phyloP scores from a whole-genome alignment of 2,888 invertebrate species.

The Ptycholaimellus sp. region DNA sequence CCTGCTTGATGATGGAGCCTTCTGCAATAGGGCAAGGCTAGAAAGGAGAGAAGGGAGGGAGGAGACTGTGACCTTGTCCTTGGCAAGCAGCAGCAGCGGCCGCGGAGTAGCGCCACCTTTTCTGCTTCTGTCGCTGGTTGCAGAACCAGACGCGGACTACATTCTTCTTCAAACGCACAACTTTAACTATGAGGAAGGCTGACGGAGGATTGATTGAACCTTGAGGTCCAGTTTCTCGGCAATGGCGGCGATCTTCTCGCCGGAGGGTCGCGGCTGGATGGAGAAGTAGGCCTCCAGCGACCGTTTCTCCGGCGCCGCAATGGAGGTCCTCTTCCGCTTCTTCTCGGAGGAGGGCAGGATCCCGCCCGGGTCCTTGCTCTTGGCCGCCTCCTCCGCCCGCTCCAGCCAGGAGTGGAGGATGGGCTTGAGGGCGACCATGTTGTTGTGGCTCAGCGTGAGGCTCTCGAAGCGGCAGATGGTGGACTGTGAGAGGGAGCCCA shows the following conservation, averaged over 20 bases:
- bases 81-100: too few relatives aligned
- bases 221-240: slow-evolving; percentile 92
- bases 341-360: slow-evolving; percentile 47
- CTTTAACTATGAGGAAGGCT: too few relatives aligned
- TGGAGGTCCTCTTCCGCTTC: slow-evolving; percentile 90
- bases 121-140: slow-evolving; percentile 67
- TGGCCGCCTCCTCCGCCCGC: slow-evolving; percentile 43
- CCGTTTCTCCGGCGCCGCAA: slow-evolving; percentile 88
- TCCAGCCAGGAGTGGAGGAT: slow-evolving; percentile 55
- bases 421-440: slow-evolving; percentile 97
- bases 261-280: slow-evolving; percentile 76
- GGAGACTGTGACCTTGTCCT: too few relatives aligned
- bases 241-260: slow-evolving; percentile 96
- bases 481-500: slow-evolving; percentile 89
- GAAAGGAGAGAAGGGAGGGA: too few relatives aligned
- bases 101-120: slow-evolving; percentile 22
- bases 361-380: slow-evolving; percentile 18
- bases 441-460: slow-evolving; percentile 89
- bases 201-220: too few relatives aligned
- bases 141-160: slow-evolving; percentile 99
- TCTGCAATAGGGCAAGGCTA: too few relatives aligned
- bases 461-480: slow-evolving; percentile 98
- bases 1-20: too few relatives aligned
- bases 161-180: too few relatives aligned
- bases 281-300: slow-evolving; percentile 68